Conservation (phyloP, 1,140 invertebrate species). For the Pogonomyrmex californicus region DNA sequence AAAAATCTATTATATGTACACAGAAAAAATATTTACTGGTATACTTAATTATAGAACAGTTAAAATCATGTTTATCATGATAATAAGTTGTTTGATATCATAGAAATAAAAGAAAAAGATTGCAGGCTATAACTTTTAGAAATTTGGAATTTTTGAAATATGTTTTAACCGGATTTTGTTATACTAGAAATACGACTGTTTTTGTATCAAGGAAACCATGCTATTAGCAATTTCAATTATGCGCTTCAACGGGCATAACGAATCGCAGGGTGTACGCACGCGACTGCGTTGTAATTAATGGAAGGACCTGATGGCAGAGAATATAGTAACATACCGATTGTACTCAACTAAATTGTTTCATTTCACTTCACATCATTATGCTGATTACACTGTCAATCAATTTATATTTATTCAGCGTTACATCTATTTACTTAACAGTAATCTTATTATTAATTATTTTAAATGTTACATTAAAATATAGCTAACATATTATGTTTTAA, state of each 20-base stretch:
- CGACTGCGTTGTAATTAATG: slow-evolving; percentile 60
- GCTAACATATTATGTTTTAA: not conserved
- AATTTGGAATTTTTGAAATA: slow-evolving; percentile 5
- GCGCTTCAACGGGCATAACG: slow-evolving; percentile 63
- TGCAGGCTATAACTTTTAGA: not conserved
- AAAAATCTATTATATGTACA: too few relatives aligned
- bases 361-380: slow-evolving; percentile 35
- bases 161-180: not conserved
- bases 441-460: not conserved
- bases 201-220: slow-evolving; percentile 41
- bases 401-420: not conserved
- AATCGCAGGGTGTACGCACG: slow-evolving; percentile 56
- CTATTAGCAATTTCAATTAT: slow-evolving; percentile 63
- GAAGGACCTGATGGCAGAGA: slow-evolving; percentile 55
- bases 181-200: slow-evolving; percentile 44
- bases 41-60: too few relatives aligned
- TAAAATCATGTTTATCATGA: too few relatives aligned
- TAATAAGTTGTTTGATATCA: not conserved
- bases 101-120: not conserved
- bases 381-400: slow-evolving; percentile 29
- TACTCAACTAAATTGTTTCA: slow-evolving; percentile 17
- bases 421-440: not conserved
- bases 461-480: not conserved
- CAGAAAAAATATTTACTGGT: not conserved
- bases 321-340: slow-evolving; percentile 33